Base-by-base conservation (phyloP, 2,797 vertebrate genomes). In the Mormyrus proboscirostris region DNA sequence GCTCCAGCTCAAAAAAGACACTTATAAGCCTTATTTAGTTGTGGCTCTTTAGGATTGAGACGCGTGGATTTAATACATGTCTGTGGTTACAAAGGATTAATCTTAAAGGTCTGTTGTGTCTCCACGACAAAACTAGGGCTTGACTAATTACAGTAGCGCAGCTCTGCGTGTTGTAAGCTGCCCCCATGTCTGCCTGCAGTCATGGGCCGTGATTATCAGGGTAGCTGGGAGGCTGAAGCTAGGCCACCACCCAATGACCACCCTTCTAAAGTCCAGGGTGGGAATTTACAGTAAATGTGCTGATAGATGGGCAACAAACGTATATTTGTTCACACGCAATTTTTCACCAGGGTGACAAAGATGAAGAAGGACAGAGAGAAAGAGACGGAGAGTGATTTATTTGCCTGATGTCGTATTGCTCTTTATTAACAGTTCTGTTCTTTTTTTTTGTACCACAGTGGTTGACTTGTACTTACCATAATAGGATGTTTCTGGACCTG, bases 391-490 rank as follows among this genome's bases (percentile, higher is more conserved):
- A 29, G 16, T 65, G 10, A 57, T 65, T 29, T 65, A 14, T 62
- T 55, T 49, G 19, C 79, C 53, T 69, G 51, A 44, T 86, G 38
- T 59, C 62, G 2, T 59, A 9, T n/a, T 41, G 55, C 25, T 76
- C 16, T 57, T 87, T 50, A 62, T 47, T 85, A 29, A 73, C 59
- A 76, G 29, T 25, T 53, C 19, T 73, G 49, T 73, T 65, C 1
- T 79, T 69, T 69, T 57, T 22, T 65, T 69, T 33, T 33, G 5
- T 9, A 73, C 47, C 14, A 38, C 47, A 41, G 83, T 12, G 41
- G 22, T 85, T 25, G 76, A 44, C 55, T 85, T 62, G 53, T 89
- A 59, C 83, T 89, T 44, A 25, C 22, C 79, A 29, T 65, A 89
- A 85, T 79, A 65, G 55, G 55, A 83, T 88, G 29, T 38, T 62